Percentiles rank a stretch among this genome's conserved stretches.
These are phyloP conservation scores for Andricus grossulariae DNA, from an alignment of 1,140 invertebrate species.

Conservation along the genomic window DNA sequence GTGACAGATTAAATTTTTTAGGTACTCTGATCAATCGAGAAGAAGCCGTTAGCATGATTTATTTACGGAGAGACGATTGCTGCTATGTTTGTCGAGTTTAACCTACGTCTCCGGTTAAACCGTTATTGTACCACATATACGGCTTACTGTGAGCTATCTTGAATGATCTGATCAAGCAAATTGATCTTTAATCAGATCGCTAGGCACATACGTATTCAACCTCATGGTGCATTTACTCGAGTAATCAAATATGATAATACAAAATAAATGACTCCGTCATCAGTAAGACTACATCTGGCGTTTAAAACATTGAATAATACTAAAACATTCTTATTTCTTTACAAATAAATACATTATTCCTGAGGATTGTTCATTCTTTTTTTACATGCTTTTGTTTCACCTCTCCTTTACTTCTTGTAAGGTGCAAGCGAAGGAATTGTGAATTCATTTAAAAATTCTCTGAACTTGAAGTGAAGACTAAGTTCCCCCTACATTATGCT, in stretches of 20 bases:
- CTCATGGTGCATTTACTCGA: not conserved
- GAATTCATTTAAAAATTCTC: not conserved
- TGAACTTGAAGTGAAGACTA: conserved; percentile 4
- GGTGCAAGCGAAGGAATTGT: not conserved
- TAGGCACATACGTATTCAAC: not conserved
- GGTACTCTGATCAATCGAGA: not conserved
- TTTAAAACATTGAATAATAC: no score
- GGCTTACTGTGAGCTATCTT: not conserved
- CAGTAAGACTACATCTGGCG: no score
- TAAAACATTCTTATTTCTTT: no score
- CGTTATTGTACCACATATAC: not conserved
- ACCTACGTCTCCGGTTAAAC: not conserved
- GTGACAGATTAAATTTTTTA: no score
- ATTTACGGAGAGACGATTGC: no score
- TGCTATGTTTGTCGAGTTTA: no score
- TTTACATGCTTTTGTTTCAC: not conserved
- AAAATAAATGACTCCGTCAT: no score
- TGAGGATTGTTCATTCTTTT: not conserved
- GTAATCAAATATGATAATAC: not conserved
- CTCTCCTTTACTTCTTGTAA: not conserved
- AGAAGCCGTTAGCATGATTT: not conserved
- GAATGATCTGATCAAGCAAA: not conserved
- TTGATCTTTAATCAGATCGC: conserved; percentile 13
- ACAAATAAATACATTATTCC: no score
- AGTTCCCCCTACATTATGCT: not conserved